Evolutionary conservation across 2,888 invertebrate genomes (phyloP).

Genomic region (Myathropa florea): DNA sequence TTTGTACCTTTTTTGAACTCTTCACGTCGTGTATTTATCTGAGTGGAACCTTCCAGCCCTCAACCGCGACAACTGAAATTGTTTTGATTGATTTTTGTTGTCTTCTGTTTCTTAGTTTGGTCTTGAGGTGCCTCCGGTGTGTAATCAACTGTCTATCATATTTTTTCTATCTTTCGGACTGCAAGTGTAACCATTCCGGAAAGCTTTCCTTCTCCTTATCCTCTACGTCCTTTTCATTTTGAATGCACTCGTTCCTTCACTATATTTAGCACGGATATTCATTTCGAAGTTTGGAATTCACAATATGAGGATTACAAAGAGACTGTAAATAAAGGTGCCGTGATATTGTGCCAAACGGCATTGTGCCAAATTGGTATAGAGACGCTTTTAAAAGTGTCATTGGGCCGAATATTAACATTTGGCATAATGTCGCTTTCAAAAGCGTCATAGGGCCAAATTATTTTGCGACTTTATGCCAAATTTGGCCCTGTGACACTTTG

Average conservation of each 20-base stretch:
- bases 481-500: too few species aligned
- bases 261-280: neutral
- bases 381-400: too few species aligned
- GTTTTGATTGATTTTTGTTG: neutral
- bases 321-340: too few species aligned
- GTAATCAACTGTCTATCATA: constrained; percentile 2
- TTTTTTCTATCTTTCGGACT: constrained; percentile 24
- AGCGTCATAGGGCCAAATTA: too few species aligned
- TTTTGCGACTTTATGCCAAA: too few species aligned
- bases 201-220: neutral
- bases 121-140: constrained; percentile 43
- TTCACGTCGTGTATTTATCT: constrained; percentile 48
- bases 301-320: too few species aligned
- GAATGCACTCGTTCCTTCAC: neutral
- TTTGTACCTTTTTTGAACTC: constrained; percentile 29
- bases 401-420: too few species aligned
- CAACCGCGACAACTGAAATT: neutral
- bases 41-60: constrained; percentile 30
- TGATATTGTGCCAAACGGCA: too few species aligned
- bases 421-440: too few species aligned
- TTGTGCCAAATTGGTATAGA: too few species aligned
- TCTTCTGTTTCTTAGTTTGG: neutral
- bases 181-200: constrained; percentile 31
- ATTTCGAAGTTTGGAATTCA: neutral
- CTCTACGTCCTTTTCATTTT: neutral